Evolutionary conservation across 2,888 invertebrate species (phyloP).

Genomic region (Hermaeophaga mercurialis): DNA sequence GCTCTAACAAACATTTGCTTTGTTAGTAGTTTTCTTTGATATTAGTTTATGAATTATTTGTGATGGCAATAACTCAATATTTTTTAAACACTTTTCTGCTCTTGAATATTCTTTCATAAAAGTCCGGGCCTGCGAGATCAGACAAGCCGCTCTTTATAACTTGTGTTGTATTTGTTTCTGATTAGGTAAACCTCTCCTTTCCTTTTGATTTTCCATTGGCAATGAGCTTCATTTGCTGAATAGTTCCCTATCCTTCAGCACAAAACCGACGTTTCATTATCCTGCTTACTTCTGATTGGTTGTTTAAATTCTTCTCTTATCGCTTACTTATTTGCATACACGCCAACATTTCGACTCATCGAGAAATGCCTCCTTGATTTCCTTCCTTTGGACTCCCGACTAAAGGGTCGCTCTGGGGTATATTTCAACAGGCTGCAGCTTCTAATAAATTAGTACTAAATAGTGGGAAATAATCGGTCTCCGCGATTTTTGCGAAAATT

Average conservation of each 20-base stretch:
- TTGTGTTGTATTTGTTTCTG: conserved; percentile 57
- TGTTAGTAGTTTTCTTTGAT: no score
- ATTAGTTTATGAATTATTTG: no score
- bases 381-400: conserved; percentile 23
- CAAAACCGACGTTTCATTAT: conserved; percentile 55
- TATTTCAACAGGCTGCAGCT: no score
- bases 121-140: conserved; percentile 29
- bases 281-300: conserved; percentile 54
- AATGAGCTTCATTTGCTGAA: conserved; percentile 54
- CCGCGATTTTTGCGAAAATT: no score
- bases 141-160: conserved; percentile 52
- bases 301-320: conserved; percentile 55
- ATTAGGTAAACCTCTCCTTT: conserved; percentile 56
- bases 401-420: conserved; percentile 2
- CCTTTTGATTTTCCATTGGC: conserved; percentile 58
- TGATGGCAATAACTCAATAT: no score
- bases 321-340: conserved; percentile 51
- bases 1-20: no score
- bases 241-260: conserved; percentile 52
- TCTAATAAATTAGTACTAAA: no score
- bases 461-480: no score
- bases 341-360: conserved; percentile 43
- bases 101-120: background rate
- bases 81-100: no score
- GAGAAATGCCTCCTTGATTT: conserved; percentile 35